Conservation (phyloP, 2,888 invertebrate genomes). For the Choristoneura rosaceana region DNA sequence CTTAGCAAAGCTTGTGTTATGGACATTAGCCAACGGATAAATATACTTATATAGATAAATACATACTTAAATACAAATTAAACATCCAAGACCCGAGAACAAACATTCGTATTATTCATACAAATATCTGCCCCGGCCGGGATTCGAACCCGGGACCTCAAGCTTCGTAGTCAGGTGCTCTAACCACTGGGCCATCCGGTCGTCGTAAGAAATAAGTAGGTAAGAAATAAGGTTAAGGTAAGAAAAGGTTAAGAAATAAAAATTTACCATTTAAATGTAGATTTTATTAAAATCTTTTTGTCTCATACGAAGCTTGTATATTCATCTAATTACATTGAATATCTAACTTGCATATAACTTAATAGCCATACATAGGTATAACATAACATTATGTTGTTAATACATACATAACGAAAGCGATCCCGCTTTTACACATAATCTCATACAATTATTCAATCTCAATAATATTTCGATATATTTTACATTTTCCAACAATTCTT, state of each 20-base stretch:
- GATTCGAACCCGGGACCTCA: no score
- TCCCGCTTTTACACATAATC: constrained; percentile 21
- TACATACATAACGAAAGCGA: constrained; percentile 31
- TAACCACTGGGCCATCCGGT: no score
- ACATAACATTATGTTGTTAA: constrained; percentile 42
- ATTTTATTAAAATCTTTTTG: constrained; percentile 82
- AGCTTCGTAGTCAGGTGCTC: no score
- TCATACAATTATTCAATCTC: constrained; percentile 26
- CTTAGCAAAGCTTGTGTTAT: no score
- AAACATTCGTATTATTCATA: no score
- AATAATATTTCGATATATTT: constrained; percentile 36
- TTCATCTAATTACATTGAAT: constrained; percentile 80
- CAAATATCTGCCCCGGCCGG: no score
- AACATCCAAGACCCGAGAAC: no score
- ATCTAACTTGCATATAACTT: constrained; percentile 72
- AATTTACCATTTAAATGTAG: constrained; percentile 67
- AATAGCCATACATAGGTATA: constrained; percentile 49
- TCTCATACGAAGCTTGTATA: constrained; percentile 83
- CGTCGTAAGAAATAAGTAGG: no score
- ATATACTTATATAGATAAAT: no score
- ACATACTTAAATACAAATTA: no score
- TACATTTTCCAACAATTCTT: constrained; percentile 32
- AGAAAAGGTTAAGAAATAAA: background rate
- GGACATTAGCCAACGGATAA: no score
- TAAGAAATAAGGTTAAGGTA: no score